Base-by-base conservation (phyloP, 2,113 vertebrate genomes). In the Colaptes auratus region DNA sequence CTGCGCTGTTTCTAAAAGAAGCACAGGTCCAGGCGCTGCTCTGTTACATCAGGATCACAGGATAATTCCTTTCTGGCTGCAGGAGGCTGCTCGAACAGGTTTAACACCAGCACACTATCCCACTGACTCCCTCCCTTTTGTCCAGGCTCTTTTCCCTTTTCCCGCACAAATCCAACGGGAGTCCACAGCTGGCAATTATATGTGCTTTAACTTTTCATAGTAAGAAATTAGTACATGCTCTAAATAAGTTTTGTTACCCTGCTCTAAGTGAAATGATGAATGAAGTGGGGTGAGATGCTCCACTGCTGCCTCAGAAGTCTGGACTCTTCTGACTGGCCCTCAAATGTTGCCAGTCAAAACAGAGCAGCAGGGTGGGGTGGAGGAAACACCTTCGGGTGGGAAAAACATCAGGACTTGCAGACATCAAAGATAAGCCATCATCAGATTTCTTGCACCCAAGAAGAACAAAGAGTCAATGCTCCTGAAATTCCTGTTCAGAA, bases 401-500 rank as follows among this genome's bases (percentile, higher is more conserved):
- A 95, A 96, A 91, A 93, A 91, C 94, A 90, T 53, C 66, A 25
- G 50, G 74, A 64, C 78, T 91, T 78, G 82, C 86, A 94, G 89
- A 93, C 88, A 96, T 96, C 85, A 93, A 93, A 94, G 88, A 95
- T 91, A 83, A 92, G 89, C 82, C 52, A 93, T 61, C 92, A 90
- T 89, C 89, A 91, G 86, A 95, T 91, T 95, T 94, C 93, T 93
- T 48, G 42, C 82, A 84, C 89, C 35, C 3, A 82, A 75, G 78
- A 89, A 95, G 91, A 95, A 93, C 73, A 95, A 92, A 96, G 92
- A 93, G 87, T 7, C 82, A 92, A 44, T 75, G 65, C 87, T 94
- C 86, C 86, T 89, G 88, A 91, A 93, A 90, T 90, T 94, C 95
- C 94, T 82, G 91, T 95, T 95, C 69, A 86, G 94, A 90, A 94